Evolutionary conservation across 2,113 vertebrate species (phyloP), one percentile per base, ranked within the genome.

Genomic region (Camarhynchus parvulus): DNA sequence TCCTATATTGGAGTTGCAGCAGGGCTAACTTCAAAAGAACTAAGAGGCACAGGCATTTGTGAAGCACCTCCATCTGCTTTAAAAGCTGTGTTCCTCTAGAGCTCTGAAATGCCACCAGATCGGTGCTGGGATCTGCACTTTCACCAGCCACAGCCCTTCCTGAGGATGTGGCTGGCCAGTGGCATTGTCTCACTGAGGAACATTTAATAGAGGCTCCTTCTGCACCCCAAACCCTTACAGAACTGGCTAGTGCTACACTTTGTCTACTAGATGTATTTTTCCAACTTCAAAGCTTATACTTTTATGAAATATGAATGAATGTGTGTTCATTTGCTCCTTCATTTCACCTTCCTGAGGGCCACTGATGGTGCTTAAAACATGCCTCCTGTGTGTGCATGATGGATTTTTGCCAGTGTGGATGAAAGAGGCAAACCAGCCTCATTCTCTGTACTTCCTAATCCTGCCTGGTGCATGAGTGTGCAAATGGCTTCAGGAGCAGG

Each of bases 381-480:
- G 21, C n/a, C 11, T 66, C 14, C 2, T 4, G 4, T 52, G 4
- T 62, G 18, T 59, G 5, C 4, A 0, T 27, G 10, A 15, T 4
- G 8, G 37, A 27, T 66, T 84, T 84, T 77, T 77, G 67, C 30
- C 33, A 7, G 1, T 11, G 22, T 11, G 10, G 49, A 47, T 44
- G 35, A 56, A 68, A 73, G 30, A 75, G 55, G 20, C 20, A 89
- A 49, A 83, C 3, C 53, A 63, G 9, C n/a, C 64, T 39, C 15
- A 1, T 18, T 90, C 33, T 50, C 30, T 30, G 24, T 31, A 42
- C 13, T 56, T 63, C 47, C 78, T 64, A 1, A 28, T 9, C 3
- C 53, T 90, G 63, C 53, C 16, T 2, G 1, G 15, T 31, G 33
- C 16, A 12, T 10, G 6, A 23, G 21, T 1, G 3, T 68, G 22